A percentile compares a stretch with the other conserved stretches of the same genome.
Evolutionary conservation across 2,888 invertebrate species (phyloP).

Genomic region (Enchytraeus crypticus): DNA sequence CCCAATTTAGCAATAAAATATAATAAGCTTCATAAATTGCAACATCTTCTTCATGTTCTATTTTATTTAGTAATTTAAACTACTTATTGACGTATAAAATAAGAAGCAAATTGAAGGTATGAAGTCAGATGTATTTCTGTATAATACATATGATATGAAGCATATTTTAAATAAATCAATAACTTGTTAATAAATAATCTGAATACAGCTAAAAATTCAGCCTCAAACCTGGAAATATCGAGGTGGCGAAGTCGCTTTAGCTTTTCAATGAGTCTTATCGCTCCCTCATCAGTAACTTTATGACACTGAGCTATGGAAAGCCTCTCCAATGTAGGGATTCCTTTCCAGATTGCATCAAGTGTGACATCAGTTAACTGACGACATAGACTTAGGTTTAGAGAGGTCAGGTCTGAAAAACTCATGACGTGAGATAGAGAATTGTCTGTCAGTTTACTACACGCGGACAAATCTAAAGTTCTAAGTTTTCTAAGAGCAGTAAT

Average conservation of each 20-base stretch:
- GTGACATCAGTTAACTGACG: constrained; percentile 61
- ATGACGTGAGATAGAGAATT: constrained; percentile 63
- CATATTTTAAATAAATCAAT: no score
- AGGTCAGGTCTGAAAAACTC: constrained; percentile 58
- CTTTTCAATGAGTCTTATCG: constrained; percentile 51
- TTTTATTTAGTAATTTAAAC: no score
- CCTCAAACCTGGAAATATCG: constrained; percentile 53
- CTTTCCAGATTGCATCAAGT: constrained; percentile 57
- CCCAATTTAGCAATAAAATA: no score
- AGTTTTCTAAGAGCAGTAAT: constrained; percentile 46
- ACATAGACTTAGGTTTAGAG: constrained; percentile 60
- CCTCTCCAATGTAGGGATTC: constrained; percentile 64
- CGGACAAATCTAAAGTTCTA: constrained; percentile 58
- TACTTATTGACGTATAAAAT: no score
- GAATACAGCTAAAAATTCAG: no score
- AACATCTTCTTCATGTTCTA: no score
- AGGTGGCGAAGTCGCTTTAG: constrained; percentile 55
- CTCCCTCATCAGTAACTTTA: constrained; percentile 61
- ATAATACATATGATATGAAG: no score
- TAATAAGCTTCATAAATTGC: no score
- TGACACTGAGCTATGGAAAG: constrained; percentile 62
- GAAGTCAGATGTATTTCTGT: no score
- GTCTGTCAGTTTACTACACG: constrained; percentile 65
- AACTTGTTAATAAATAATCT: no score
- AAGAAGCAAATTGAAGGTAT: no score